phyloP scores from a whole-genome alignment of 1,140 invertebrate species.

The Zaprionus camerounensis region DNA sequence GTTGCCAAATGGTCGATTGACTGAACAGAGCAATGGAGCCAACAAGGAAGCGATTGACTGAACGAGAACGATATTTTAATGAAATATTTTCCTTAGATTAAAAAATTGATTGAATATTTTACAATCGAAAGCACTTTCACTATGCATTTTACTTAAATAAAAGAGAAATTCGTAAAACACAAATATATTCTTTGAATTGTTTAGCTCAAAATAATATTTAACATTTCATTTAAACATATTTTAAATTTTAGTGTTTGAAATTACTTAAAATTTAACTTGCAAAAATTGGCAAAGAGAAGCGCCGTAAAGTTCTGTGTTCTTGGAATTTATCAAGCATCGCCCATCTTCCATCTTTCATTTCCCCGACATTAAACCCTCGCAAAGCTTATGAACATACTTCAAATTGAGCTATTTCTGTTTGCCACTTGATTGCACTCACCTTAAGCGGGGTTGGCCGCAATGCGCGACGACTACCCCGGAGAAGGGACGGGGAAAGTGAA shows the following conservation, averaged over 20 bases:
- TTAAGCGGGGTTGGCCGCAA: slow-evolving; percentile 24
- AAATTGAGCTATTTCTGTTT: slow-evolving; percentile 56
- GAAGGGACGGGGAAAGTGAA: background rate
- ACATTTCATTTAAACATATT: too few relatives aligned
- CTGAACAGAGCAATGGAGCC: background rate
- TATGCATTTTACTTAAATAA: too few relatives aligned
- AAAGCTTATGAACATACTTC: slow-evolving; percentile 46
- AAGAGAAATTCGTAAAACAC: too few relatives aligned
- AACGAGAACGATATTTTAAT: background rate
- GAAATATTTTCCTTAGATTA: background rate
- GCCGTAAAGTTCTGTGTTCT: background rate
- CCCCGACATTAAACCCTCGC: slow-evolving; percentile 38
- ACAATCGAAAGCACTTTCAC: too few relatives aligned
- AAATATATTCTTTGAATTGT: too few relatives aligned
- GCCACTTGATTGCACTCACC: slow-evolving; percentile 52
- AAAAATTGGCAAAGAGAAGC: background rate
- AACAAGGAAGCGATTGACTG: background rate
- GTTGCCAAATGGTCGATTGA: slow-evolving; percentile 4
- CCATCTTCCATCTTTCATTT: slow-evolving; percentile 33
- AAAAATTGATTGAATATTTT: too few relatives aligned
- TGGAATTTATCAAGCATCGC: background rate
- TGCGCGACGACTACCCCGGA: background rate
- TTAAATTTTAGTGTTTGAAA: background rate
- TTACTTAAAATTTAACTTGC: background rate
- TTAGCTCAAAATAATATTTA: too few relatives aligned